Percentiles rank a stretch among this genome's conserved stretches.
Conservation (phyloP, 2,888 invertebrate genomes). For the Papilio gigon region DNA sequence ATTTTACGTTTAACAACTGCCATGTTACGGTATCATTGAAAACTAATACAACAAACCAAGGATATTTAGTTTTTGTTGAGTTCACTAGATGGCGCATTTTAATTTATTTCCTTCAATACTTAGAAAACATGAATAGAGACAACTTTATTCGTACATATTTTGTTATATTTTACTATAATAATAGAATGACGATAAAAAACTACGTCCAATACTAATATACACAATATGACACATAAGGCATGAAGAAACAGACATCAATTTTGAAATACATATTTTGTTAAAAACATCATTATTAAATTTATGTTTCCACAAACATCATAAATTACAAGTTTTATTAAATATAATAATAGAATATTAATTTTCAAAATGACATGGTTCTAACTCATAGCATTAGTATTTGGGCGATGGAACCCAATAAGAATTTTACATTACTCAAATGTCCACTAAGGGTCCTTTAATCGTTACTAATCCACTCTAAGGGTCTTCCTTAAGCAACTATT, state of each 20-base stretch:
- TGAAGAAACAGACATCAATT: no score
- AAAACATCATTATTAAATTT: no score
- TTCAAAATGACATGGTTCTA: neutral
- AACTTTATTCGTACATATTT: conserved; percentile 39
- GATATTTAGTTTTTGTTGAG: neutral
- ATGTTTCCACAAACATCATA: neutral
- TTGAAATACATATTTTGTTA: no score
- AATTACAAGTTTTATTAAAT: conserved; percentile 16
- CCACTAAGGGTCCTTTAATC: no score
- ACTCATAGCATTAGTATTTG: no score
- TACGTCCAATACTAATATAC: conserved; percentile 27
- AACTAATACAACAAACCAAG: neutral
- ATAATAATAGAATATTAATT: neutral
- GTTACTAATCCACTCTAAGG: no score
- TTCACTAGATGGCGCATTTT: neutral
- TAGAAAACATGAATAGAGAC: no score
- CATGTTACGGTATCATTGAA: neutral
- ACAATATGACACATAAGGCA: conserved; percentile 34
- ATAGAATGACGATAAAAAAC: conserved; percentile 18
- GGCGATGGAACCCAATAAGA: no score
- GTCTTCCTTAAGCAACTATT: no score
- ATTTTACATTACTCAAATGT: no score
- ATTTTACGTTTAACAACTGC: neutral
- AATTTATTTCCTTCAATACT: no score
- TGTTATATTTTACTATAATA: neutral